Evolutionary conservation across 2,797 vertebrate species (phyloP), one percentile per base, ranked within the genome.

Genomic region (Xenentodon cancila): DNA sequence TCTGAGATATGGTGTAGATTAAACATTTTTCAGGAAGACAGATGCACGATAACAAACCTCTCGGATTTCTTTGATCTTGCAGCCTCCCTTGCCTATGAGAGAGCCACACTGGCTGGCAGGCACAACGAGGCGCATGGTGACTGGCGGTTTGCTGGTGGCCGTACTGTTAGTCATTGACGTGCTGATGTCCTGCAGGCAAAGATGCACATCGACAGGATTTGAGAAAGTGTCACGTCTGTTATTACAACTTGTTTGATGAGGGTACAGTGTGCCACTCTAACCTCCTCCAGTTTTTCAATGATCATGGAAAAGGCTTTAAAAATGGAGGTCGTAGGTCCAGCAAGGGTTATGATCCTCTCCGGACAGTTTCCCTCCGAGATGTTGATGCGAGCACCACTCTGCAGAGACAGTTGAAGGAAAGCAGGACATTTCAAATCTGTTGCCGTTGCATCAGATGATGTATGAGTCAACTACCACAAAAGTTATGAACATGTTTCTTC

Each of bases 291-390:
- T 93, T 98, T 99, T 89, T 99, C 97, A 87, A 98, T 99, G 88
- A 98, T 98, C 97, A 99, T 99, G 77, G 97, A 97, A 92, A 99
- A 99, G 47, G 96, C 97, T 94, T 97, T 98, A 89, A 99, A 99
- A 91, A 98, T 98, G 92, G 97, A 96, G 60, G 96, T 98, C 88
- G 97, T 98, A 74, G 97, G 97, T 59, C 97, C 97, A 64, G 97
- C 96, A 77, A 99, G 89, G 81, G 97, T 99, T 85, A 98, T 98
- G 90, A 98, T 99, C 87, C 97, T 93, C 88, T 98, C 97, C 40
- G 97, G 97, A 91, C 97, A 99, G 86, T 98, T 99, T 77, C 97
- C 97, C 91, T 99, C 97, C 45, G 97, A 99, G 91, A 98, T 99
- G 91, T 98, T 98, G 84, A 99, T 98, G 73, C 97, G 95, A 85